Base-by-base conservation (phyloP, 1,140 invertebrate species). In the Caenorhabditis remanei region DNA sequence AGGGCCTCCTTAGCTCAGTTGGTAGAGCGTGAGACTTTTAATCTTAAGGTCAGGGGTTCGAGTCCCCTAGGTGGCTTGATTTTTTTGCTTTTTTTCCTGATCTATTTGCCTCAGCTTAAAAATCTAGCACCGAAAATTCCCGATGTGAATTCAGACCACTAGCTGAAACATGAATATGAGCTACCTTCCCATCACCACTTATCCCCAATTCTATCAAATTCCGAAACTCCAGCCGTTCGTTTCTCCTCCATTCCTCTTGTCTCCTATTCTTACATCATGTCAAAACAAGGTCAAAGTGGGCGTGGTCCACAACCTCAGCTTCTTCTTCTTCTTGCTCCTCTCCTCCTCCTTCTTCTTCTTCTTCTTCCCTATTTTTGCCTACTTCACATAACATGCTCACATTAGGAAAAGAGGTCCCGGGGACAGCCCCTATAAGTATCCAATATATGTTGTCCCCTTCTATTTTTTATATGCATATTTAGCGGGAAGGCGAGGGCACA, bases 211-310 rank as follows among this genome's bases (percentile, higher is more conserved):
- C n/a, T 32, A 2, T 2, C 32, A 32, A 32, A 32, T 11, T 53
- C 16, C 9, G 50, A 11, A 11, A 11, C 2, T 11, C 9, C 50
- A 6, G 11, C 9, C 16, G 11, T 11, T 53, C 9, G 5, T 11
- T 9, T 53, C 3, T 53, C 32, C 32, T 32, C 32, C 32, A 32
- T 32, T 32, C 32, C 32, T 32, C 32, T 53, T 53, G 0, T 53
- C 50, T 53, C 32, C 32, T 32, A 32, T 53, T 11, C 13, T 53
- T 53, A 53, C 50, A 53, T 53, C 11, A 53, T 9, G 61, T 24
- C 71, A 79, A 50, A 79, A 50, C 71, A 79, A 79, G 71, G 71
- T 79, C 71, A 79, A 79, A 79, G 46, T 24, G 71, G 71, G 71
- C 43, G 41, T 43, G 43, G 71, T 43, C 24, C 71, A 53, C 61